These are phyloP conservation scores for Rhegmatorhina hoffmannsi DNA, from an alignment of 2,113 vertebrate genomes.

Conservation along the genomic window DNA sequence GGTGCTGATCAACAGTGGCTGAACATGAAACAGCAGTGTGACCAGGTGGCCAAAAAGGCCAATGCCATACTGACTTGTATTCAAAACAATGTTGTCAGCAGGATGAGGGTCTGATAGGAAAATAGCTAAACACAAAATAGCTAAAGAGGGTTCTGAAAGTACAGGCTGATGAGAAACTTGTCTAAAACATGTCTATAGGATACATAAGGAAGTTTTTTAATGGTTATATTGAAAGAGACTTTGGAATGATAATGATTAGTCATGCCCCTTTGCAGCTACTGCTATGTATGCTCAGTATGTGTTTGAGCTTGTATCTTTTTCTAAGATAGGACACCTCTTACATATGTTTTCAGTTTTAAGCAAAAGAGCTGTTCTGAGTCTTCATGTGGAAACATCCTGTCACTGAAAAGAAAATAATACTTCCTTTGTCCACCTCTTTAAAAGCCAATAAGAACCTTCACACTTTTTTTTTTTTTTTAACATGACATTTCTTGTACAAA, in stretches of 20 bases:
- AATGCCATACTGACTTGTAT: background rate
- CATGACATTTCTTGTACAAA: background rate
- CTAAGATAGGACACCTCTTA: background rate
- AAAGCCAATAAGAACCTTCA: background rate
- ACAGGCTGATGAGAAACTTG: background rate
- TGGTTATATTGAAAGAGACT: background rate
- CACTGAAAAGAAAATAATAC: background rate
- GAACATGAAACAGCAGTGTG: background rate
- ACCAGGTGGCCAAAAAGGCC: background rate
- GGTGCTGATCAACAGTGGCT: background rate
- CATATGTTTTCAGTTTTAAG: background rate
- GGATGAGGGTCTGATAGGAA: background rate
- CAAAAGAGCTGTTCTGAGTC: background rate
- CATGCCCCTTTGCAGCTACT: background rate
- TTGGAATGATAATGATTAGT: background rate
- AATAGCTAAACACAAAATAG: background rate
- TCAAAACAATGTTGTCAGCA: background rate
- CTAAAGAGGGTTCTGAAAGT: background rate
- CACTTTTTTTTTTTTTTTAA: background rate
- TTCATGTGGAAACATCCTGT: background rate
- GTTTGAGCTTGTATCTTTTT: background rate
- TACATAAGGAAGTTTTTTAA: background rate
- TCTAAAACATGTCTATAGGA: background rate
- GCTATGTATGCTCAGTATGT: background rate
- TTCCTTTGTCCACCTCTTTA: background rate